Evolutionary conservation across 2,113 vertebrate genomes (phyloP), one percentile per base, ranked within the genome.

Genomic region (Grus americana): DNA sequence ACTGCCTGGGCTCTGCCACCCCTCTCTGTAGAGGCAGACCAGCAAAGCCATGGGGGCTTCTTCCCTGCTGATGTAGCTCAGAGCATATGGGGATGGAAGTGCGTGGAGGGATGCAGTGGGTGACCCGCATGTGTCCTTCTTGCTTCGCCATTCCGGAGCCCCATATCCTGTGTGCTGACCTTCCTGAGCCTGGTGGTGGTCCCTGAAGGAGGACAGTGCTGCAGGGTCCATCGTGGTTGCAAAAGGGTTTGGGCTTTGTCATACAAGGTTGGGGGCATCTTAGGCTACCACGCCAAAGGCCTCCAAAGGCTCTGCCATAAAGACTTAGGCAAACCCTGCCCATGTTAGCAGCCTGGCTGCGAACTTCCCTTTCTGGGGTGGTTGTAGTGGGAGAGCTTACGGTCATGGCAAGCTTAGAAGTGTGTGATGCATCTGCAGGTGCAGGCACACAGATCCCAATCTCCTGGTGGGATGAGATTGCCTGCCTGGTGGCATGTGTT

Each of bases 91-190:
- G 44, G n/a, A 9, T n/a, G 70, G 72, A 42, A 19, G 12, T 6
- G 21, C 0, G 0, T 34, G 71, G 34, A 74, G 47, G 38, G 17
- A 66, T 7, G 42, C 32, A 44, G 27, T n/a, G 44, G 7, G 9
- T 59, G 29, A 73, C 11, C 10, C 0, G 0, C 0, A 0, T 14
- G 17, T 61, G 17, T 74, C 30, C 19, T 58, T 61, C 61, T 70
- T 86, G 9, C 38, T 49, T 32, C 47, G 67, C 79, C 12, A 3
- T 42, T 11, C 44, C 71, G 76, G 44, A 89, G 44, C 38, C 42
- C 30, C 0, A 1, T 29, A 9, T 22, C 55, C 65, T 16, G 20
- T 36, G 40, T 23, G 15, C 16, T 83, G 17, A 52, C 13, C 15
- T 50, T 81, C 26, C 34, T 44, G 44, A 29, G 14, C 34, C 47